These are phyloP conservation scores for Pyrocoelia pectoralis DNA, from an alignment of 2,888 invertebrate species.

Conservation along the genomic window DNA sequence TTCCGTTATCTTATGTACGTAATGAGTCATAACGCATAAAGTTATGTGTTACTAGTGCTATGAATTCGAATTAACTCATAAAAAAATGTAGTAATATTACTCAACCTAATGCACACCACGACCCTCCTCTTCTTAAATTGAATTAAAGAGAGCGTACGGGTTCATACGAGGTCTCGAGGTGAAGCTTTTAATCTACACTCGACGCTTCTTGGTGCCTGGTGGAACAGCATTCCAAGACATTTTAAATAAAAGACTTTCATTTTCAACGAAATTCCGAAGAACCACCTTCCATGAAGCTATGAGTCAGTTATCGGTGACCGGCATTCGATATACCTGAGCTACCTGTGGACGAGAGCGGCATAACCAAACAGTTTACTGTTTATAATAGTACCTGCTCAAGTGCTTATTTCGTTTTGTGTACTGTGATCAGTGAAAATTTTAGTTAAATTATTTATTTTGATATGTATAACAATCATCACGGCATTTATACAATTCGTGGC, in stretches of 20 bases:
- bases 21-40: not conserved
- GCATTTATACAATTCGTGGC: conserved; percentile 45
- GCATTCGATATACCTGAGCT: conserved; percentile 24
- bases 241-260: conserved; percentile 22
- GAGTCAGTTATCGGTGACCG: conserved; percentile 32
- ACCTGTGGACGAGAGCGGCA: conserved; percentile 12
- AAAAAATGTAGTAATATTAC: conserved; percentile 14
- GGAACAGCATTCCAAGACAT: conserved; percentile 23
- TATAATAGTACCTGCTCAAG: not conserved
- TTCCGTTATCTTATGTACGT: not conserved
- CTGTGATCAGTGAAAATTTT: conserved; percentile 29
- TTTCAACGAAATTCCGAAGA: conserved; percentile 34
- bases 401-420: conserved; percentile 24
- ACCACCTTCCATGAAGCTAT: conserved; percentile 28
- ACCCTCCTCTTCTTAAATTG: conserved; percentile 28
- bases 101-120: conserved; percentile 8
- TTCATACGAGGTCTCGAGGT: conserved; percentile 44
- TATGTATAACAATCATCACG: conserved; percentile 51
- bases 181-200: conserved; percentile 1
- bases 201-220: conserved; percentile 21
- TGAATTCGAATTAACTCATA: not conserved
- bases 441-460: conserved; percentile 26
- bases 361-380: not conserved
- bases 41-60: too few species aligned
- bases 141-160: conserved; percentile 46